Evolutionary conservation across 2,113 vertebrate genomes (phyloP).

Genomic region (Tychaedon coryphoeus): DNA sequence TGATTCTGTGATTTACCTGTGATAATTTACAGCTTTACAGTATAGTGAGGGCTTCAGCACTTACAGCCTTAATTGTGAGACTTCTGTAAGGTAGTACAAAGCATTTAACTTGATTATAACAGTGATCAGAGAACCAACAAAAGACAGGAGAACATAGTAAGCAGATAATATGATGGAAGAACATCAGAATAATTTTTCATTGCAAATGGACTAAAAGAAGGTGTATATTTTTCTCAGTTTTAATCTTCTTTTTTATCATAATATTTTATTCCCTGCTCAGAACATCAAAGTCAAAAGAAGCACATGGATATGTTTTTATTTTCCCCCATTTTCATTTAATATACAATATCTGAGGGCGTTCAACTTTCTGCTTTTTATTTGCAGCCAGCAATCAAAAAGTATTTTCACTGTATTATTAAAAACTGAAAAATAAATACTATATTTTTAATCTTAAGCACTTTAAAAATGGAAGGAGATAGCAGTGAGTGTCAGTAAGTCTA

Average conservation of each 20-base stretch:
- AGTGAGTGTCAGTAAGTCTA: conserved; percentile 53
- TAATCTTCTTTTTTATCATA: not conserved
- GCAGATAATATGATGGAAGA: not conserved
- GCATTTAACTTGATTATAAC: not conserved
- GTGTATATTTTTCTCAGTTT: not conserved
- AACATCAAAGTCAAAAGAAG: not conserved
- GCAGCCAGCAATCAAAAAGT: conserved; percentile 23
- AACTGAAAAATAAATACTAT: conserved; percentile 31
- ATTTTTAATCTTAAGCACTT: conserved; percentile 71
- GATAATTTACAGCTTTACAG: not conserved
- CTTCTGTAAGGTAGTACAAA: not conserved
- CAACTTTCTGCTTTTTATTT: conserved; percentile 16
- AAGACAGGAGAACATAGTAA: not conserved
- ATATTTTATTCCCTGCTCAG: not conserved
- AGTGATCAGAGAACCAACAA: not conserved
- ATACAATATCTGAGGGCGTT: not conserved
- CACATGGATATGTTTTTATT: not conserved
- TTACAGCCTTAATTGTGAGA: not conserved
- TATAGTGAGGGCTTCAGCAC: not conserved
- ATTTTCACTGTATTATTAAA: conserved; percentile 22
- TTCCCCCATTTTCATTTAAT: not conserved
- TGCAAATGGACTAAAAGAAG: not conserved
- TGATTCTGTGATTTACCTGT: not conserved
- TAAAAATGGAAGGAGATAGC: conserved; percentile 49
- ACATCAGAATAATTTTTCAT: not conserved